Evolutionary conservation across 2,113 vertebrate species (phyloP), one percentile per base, ranked within the genome.

Genomic region (Meriones unguiculatus): DNA sequence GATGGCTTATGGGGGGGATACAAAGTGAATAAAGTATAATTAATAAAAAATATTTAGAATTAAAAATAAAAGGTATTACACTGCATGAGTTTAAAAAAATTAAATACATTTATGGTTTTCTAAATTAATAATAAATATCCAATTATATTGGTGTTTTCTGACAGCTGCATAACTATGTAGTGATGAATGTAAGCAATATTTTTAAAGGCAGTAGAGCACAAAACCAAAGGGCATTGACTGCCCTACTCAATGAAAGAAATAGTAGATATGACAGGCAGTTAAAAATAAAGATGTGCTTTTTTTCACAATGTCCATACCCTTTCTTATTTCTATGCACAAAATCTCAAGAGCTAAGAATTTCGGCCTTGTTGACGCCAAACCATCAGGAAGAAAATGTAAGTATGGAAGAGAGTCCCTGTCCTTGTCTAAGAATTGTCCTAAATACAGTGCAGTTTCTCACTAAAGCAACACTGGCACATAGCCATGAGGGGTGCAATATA

Each of bases 401-500:
- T 2, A 62, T 38, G 35, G 14, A 69, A 2, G 4, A 2, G 0
- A 64, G 12, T 1, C 46, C 18, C 52, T 73, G 14, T 11, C 5
- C 4, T 52, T 9, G 32, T 22, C 18, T 17, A 88, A 86, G 12
- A 14, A 13, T 78, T 28, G 15, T 80, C 38, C 1, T 38, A 12
- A 3, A 52, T 70, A 73, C 46, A 30, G 69, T 1, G 6, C 72
- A 13, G 62, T 38, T 89, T 78, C 32, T 7, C 3, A 13, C 14
- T 50, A 30, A 8, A 24, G 69, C 3, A 52, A 28, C 32, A 52
- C 24, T 70, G 15, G 9, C 14, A 13, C 54, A n/a, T 15, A 82
- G 22, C 13, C 24, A 59, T 13, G 52, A 75, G 24, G 4, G 13
- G 62, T 2, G 64, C 2, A 9, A 11, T 41, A 5, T 59, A 24